Conservation (phyloP, 2,797 vertebrate genomes). For the Lateolabrax maculatus region DNA sequence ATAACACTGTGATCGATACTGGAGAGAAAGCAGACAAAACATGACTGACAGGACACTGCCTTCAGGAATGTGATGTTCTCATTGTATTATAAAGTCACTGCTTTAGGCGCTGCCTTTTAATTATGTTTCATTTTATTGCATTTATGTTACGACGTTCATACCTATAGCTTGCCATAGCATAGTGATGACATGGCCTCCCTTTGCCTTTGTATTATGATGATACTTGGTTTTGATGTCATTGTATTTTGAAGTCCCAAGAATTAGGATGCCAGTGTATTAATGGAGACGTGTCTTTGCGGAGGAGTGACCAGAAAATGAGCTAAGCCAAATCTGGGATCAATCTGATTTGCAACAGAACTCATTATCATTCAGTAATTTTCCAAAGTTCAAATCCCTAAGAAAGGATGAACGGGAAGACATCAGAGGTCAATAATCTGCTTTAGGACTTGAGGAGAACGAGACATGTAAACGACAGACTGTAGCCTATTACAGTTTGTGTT, state of each 20-base stretch:
- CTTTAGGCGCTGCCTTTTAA: constrained; percentile 41
- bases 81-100: constrained; percentile 44
- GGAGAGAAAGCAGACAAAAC: constrained; percentile 53
- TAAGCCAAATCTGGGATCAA: constrained; percentile 54
- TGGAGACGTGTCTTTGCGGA: constrained; percentile 41
- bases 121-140: constrained; percentile 56
- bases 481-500: constrained; percentile 53
- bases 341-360: constrained; percentile 53
- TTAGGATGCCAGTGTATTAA: constrained; percentile 42
- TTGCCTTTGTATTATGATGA: constrained; percentile 23
- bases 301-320: constrained; percentile 52
- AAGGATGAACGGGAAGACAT: constrained; percentile 51
- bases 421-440: constrained; percentile 55
- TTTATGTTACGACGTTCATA: constrained; percentile 28
- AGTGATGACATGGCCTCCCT: constrained; percentile 18
- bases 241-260: constrained; percentile 48
- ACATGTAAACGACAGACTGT: constrained; percentile 69
- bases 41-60: constrained; percentile 61
- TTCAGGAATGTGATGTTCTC: constrained; percentile 62
- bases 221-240: constrained; percentile 32
- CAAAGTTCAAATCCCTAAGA: constrained; percentile 57
- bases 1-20: constrained; percentile 54
- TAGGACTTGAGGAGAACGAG: constrained; percentile 45
- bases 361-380: constrained; percentile 52
- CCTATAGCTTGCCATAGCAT: constrained; percentile 30